A percentile compares a stretch with the other conserved stretches of the same genome.
These are phyloP conservation scores for Formicarius rufipectus DNA, from an alignment of 2,113 vertebrate species.

Conservation along the genomic window DNA sequence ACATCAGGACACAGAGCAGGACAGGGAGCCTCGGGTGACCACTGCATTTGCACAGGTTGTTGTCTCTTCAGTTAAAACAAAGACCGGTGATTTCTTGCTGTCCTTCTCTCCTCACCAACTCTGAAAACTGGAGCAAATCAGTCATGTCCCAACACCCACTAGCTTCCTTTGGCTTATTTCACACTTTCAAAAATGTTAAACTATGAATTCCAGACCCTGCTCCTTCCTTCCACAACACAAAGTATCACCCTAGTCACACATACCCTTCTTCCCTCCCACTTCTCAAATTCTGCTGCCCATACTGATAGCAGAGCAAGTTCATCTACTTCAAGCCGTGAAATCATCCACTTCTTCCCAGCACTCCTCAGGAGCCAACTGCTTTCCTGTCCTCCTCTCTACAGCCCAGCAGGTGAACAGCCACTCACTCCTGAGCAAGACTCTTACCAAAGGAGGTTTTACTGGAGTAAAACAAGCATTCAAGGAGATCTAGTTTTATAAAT, in stretches of 20 bases:
- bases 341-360: not conserved
- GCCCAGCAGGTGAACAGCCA: not conserved
- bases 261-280: not conserved
- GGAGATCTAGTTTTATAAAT: not conserved
- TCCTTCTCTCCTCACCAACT: not conserved
- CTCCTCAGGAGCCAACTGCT: not conserved
- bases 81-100: not conserved
- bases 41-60: not conserved
- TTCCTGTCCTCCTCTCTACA: not conserved
- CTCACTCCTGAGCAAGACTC: not conserved
- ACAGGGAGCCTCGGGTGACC: not conserved
- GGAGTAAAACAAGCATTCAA: not conserved
- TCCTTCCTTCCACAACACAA: not conserved
- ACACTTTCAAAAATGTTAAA: not conserved
- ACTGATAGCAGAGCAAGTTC: not conserved
- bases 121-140: not conserved
- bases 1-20: not conserved
- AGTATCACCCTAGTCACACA: not conserved
- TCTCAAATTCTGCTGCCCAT: constrained; percentile 15
- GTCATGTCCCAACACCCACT: not conserved
- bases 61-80: not conserved
- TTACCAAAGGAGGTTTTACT: not conserved
- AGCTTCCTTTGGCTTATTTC: constrained; percentile 6
- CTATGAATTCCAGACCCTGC: not conserved
- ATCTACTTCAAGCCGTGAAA: not conserved